phyloP scores from a whole-genome alignment of 2,888 invertebrate species.

The Patella depressa region DNA sequence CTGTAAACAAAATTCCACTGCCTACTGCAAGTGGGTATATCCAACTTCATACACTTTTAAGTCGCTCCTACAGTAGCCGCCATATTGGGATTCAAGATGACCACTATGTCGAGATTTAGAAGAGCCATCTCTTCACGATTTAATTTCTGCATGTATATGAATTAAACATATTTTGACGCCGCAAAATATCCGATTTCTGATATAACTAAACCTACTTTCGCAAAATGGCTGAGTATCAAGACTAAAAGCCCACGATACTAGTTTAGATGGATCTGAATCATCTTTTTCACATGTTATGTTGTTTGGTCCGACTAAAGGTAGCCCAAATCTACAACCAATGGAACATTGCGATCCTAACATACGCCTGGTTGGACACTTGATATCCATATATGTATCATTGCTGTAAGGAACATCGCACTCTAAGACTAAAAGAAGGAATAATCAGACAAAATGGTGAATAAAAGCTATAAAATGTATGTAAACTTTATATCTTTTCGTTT shows the following conservation, averaged over 20 bases:
- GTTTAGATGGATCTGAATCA: not conserved
- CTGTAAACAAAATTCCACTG: too few species aligned
- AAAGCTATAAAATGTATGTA: not conserved
- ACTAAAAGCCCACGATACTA: not conserved
- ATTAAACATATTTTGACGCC: too few species aligned
- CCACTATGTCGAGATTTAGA: too few species aligned
- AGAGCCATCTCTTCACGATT: too few species aligned
- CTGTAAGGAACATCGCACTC: not conserved
- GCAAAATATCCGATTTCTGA: too few species aligned
- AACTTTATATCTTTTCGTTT: not conserved
- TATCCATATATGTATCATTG: not conserved
- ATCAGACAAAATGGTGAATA: too few species aligned
- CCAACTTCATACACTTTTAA: too few species aligned
- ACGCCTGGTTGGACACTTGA: slow-evolving; percentile 8
- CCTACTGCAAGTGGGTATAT: too few species aligned
- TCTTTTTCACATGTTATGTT: slow-evolving; percentile 1
- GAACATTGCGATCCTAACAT: slow-evolving; percentile 16
- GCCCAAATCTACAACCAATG: slow-evolving; percentile 21
- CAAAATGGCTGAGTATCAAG: slow-evolving; percentile 5
- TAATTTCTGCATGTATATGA: too few species aligned
- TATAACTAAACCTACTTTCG: not conserved
- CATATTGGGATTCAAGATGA: too few species aligned
- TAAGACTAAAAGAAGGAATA: not conserved
- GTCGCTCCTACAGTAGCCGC: too few species aligned
- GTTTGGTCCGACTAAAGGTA: slow-evolving; percentile 8